phyloP scores from a whole-genome alignment of 2,888 invertebrate species.

The Colostygia pectinataria region DNA sequence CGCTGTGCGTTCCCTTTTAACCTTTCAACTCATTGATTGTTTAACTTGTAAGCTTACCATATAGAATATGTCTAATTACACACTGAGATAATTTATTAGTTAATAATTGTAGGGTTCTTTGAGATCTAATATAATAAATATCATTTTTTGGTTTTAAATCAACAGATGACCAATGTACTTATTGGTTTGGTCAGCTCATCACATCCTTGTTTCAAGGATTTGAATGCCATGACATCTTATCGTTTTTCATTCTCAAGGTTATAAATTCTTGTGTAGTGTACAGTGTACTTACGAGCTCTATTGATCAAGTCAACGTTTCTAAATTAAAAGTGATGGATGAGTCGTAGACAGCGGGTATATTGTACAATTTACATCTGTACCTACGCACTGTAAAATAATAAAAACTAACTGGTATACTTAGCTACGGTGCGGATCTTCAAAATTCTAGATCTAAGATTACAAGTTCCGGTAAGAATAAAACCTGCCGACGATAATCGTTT shows the following conservation, averaged over 20 bases:
- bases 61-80: conserved; percentile 1
- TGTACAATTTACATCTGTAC: conserved; percentile 12
- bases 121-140: neutral
- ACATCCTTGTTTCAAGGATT: conserved; percentile 19
- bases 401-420: neutral
- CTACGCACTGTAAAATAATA: conserved; percentile 5
- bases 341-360: conserved; percentile 16
- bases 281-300: too few relatives aligned
- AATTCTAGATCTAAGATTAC: neutral
- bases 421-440: neutral
- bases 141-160: conserved; percentile 2
- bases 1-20: conserved; percentile 27
- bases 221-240: conserved; percentile 4
- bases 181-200: neutral
- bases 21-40: conserved; percentile 30
- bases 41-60: conserved; percentile 19
- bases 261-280: too few relatives aligned
- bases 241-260: conserved; percentile 8
- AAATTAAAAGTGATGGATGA: conserved; percentile 19
- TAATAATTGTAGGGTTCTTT: conserved; percentile 4
- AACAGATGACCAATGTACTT: conserved; percentile 2
- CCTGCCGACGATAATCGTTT: neutral
- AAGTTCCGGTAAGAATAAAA: neutral
- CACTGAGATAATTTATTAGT: conserved; percentile 11
- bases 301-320: neutral